Base-by-base conservation (phyloP, 2,113 vertebrate species). In the Atlantisia rogersi region DNA sequence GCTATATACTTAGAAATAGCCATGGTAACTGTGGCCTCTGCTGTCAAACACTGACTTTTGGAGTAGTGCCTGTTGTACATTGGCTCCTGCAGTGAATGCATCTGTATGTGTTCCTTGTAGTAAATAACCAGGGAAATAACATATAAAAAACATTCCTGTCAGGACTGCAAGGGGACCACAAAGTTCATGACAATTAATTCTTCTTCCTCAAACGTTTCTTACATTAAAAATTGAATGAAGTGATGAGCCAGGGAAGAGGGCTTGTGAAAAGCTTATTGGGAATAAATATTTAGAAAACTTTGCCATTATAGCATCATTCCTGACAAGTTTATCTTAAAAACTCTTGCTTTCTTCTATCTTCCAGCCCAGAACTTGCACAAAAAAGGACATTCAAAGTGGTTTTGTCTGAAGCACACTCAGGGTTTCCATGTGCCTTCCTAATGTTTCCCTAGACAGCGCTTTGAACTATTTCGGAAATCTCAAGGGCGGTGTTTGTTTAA, bases 241-340 rank as follows among this genome's bases (percentile, higher is more conserved):
- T 86, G 32, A 82, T 85, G 25, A 90, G 46, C 14, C 4, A 92
- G 82, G 56, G 46, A 69, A 13, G 42, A 63, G 15, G 53, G 53
- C 80, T 85, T 89, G 69, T 88, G 89, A 97, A 95, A 95, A 91
- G 8, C 76, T 91, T 92, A 85, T 92, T 53, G 55, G 58, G n/a
- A 87, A 92, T 70, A 95, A 96, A 93, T 94, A 95, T 95, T 94
- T 95, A 94, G 83, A 84, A 84, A 93, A 76, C n/a, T 91, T 95
- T 65, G 37, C 35, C 89, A 73, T 88, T 90, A 83, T 29, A 85
- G 17, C 80, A 92, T 94, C 2, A 94, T 92, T 95, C 62, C 67
- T 94, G 81, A 87, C 71, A 91, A 95, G 78, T 82, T 97, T 93
- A 80, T 95, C 88, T 94, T 79, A 63, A 87, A 94, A 89, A 37